Evolutionary conservation across 2,113 vertebrate species (phyloP).

Genomic region (Trichomycterus rosablanca): DNA sequence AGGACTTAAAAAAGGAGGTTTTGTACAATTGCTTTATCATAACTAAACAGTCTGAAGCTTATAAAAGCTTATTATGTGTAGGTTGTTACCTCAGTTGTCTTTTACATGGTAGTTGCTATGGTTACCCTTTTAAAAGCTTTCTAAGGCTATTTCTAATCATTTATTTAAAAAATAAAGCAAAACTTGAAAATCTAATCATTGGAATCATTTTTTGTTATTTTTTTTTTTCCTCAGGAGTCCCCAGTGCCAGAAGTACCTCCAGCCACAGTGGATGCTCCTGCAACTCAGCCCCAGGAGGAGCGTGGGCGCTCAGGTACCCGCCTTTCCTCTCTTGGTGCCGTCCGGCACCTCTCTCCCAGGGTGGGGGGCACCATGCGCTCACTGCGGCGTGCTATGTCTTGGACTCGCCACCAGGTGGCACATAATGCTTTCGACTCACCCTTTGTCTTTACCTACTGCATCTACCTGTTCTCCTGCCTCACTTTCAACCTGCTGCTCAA

Average conservation of each 20-base stretch:
- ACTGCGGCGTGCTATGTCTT: conserved; percentile 74
- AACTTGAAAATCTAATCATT: no score
- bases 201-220: no score
- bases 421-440: conserved; percentile 84
- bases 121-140: no score
- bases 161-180: no score
- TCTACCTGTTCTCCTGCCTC: conserved; percentile 81
- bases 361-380: conserved; percentile 70
- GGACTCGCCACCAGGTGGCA: conserved; percentile 80
- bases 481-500: conserved; percentile 64
- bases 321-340: conserved; percentile 78
- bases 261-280: conserved; percentile 65
- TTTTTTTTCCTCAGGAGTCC: conserved; percentile 67
- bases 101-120: no score
- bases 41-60: no score
- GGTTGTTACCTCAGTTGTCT: no score
- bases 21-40: no score
- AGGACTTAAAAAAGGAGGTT: no score
- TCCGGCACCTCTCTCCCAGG: conserved; percentile 63
- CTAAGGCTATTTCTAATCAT: no score
- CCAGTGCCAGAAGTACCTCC: conserved; percentile 63
- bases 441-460: conserved; percentile 79
- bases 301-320: conserved; percentile 89
- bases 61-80: no score
- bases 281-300: conserved; percentile 60